Evolutionary conservation across 2,888 invertebrate species (phyloP).

Genomic region (Dasysyrphus albostriatus): DNA sequence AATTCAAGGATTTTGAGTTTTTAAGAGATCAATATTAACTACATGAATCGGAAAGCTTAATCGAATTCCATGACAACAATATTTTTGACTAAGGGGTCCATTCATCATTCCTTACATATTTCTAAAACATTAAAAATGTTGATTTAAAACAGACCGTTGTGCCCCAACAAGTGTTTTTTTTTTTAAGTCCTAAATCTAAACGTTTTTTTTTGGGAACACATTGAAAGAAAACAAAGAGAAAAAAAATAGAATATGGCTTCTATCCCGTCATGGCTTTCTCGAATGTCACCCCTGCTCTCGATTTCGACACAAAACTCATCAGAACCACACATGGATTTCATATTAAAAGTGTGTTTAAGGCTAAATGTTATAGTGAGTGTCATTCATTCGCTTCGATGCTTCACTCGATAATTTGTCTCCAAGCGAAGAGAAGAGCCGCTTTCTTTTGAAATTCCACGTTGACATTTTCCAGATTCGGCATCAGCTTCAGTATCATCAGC

Average conservation of each 20-base stretch:
- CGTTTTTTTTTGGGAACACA: constrained; percentile 9
- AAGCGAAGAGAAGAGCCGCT: constrained; percentile 43
- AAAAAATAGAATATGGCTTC: constrained; percentile 21
- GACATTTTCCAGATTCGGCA: constrained; percentile 61
- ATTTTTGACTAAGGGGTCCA: neutral
- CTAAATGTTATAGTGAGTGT: constrained; percentile 59
- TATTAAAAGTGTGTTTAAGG: constrained; percentile 45
- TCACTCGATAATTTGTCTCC: constrained; percentile 73
- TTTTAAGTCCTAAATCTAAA: neutral
- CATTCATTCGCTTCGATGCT: constrained; percentile 71
- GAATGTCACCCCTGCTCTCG: constrained; percentile 16
- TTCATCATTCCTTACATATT: neutral
- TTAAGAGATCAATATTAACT: neutral
- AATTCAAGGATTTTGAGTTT: neutral
- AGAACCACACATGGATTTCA: constrained; percentile 68
- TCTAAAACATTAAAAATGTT: constrained; percentile 20
- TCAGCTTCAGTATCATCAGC: constrained; percentile 30
- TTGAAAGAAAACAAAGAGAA: constrained; percentile 1
- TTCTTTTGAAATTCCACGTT: constrained; percentile 70
- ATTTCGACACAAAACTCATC: neutral
- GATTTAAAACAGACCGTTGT: constrained; percentile 16
- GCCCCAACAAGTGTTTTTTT: neutral
- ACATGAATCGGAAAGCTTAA: neutral
- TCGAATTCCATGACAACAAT: neutral
- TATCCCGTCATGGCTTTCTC: constrained; percentile 6